Base-by-base conservation (phyloP, 1,140 invertebrate species). In the Drosophila takahashii region DNA sequence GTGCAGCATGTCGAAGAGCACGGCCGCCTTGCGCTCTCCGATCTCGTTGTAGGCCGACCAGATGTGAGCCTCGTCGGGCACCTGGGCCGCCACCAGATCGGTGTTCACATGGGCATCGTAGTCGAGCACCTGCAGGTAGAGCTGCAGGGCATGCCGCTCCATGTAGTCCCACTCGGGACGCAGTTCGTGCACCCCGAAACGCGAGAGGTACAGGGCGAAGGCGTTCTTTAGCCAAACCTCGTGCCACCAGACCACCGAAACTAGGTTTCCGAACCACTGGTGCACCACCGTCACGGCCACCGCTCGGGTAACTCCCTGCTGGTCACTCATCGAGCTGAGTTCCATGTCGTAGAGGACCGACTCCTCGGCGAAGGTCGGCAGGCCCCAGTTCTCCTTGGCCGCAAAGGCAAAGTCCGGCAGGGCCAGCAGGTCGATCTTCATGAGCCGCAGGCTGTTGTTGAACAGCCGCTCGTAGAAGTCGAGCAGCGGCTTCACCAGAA, bases 141-240 rank as follows among this genome's bases (percentile, higher is more conserved):
- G 26, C 16, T 32, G 11, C 15, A 57, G 26, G 2, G 37, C 26
- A 6, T 44, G 39, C 3, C 54, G 54, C 39, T 57, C 54, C 39
- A 9, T 26, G 27, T 57, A 57, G 22, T 13, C 54, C 54, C 54
- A 57, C 10, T 18, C 39, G n/a, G 39, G 39, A 16, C 26, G 39
- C 39, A 57, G 22, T 1, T 11, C 2, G 6, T 57, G 41, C 39
- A 57, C 54, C 0, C 54, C 54, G 2, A 44, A 44, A 10, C 37
- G 15, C 7, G 54, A 57, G 10, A 57, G 37, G 11, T 44, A 57
- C 54, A 42, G 11, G 1, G 54, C 26, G 4, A 57, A 44, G 26
- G 27, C 54, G 15, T 57, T 57, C 54, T 57, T 57, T 8, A 57
- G 54, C 54, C 54, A 57, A 11, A 42, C 15, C 11, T 57, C 39